Conservation (phyloP, 2,113 vertebrate species). For the Hyla sarda region DNA sequence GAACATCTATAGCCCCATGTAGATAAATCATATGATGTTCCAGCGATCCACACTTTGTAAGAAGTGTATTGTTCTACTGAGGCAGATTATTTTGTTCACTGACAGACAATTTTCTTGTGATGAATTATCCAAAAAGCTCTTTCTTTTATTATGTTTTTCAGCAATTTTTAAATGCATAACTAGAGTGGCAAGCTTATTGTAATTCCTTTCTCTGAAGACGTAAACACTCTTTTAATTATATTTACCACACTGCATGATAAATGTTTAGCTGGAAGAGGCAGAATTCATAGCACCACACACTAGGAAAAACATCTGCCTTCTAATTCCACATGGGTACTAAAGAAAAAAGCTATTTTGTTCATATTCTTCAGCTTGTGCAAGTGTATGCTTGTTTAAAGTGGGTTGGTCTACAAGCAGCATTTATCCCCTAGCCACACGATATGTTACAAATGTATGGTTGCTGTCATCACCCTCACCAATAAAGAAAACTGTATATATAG, state of each 20-base stretch:
- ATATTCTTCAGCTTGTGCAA: neutral
- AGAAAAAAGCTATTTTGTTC: neutral
- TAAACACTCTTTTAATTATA: constrained; percentile 65
- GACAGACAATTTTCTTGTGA: constrained; percentile 72
- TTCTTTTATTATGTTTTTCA: constrained; percentile 66
- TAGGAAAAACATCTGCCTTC: constrained; percentile 32
- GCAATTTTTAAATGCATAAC: constrained; percentile 64
- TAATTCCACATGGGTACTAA: neutral
- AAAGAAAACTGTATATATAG: too few species aligned
- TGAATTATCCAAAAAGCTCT: constrained; percentile 69
- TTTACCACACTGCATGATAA: constrained; percentile 62
- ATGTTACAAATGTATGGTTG: too few species aligned
- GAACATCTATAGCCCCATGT: constrained; percentile 67
- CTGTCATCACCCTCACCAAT: too few species aligned
- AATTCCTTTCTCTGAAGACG: constrained; percentile 65
- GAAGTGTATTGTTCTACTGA: constrained; percentile 73
- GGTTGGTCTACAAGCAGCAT: neutral
- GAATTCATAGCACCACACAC: neutral
- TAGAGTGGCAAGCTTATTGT: constrained; percentile 65
- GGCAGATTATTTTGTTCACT: constrained; percentile 69
- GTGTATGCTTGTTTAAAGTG: neutral
- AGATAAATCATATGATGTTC: constrained; percentile 66
- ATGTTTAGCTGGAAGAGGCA: constrained; percentile 50
- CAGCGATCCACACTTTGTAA: constrained; percentile 76
- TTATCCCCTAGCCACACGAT: too few species aligned